Base-by-base conservation (phyloP, 1,140 invertebrate genomes). In the Achroia grisella region DNA sequence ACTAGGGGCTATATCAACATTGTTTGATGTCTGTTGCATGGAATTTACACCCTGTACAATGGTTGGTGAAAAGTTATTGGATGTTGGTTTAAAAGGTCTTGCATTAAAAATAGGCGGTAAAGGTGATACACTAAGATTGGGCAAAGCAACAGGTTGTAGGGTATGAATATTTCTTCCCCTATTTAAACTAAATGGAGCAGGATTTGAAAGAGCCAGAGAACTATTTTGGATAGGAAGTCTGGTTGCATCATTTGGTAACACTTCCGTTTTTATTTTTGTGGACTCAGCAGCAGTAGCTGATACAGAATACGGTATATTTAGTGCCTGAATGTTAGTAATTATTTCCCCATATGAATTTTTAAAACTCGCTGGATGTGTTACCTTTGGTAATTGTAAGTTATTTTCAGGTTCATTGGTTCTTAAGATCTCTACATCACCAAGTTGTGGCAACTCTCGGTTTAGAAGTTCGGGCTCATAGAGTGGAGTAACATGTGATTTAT, bases 31-130 rank as follows among this genome's bases (percentile, higher is more conserved):
- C 37, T 62, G 53, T 36, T 72, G 56, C 44, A 61, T 65, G 36
- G 51, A 52, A 51, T 62, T 74, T 48, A 71, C 67, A 23, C 45
- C 50, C 31, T 71, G 58, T 4, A 53, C 47, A 46, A 63, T 31
- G 42, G 61, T 67, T 11, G 45, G 39, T 33, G 60, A 31, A 52
- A 62, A 65, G 10, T 61, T 56, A 10, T 43, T 40, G 12, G 43
- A 11, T 31, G 35, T 17, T 23, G 70, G 71, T 50, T 80, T 72
- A 51, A 89, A 90, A 10, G 86, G 87, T 52, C 87, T 74, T 4
- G 88, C 87, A 55, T 88, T 88, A 57, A 88, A 89, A 31, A 90
- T 83, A 10, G 89, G 89, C 6, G 88, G 89, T 43, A 89, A 54
- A 10, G 87, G 87, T 30, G 80, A 79, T 12, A 85, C 68, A 56